These are phyloP conservation scores for Heliconius hortense DNA, from an alignment of 2,888 invertebrate genomes.

Conservation along the genomic window DNA sequence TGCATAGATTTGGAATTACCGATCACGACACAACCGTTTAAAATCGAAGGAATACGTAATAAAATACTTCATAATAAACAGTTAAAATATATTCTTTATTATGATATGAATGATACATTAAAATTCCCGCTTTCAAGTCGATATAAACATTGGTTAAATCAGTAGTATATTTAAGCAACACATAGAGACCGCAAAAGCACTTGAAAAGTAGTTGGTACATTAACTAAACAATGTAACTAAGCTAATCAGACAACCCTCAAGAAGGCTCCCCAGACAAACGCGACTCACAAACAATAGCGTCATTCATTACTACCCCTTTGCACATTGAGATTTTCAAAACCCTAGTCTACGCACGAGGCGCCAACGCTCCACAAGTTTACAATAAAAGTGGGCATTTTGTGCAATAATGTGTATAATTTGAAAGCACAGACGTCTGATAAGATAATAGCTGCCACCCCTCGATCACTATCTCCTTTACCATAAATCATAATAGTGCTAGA, in stretches of 20 bases:
- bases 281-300: slow-evolving; percentile 20
- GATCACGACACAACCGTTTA: slow-evolving; percentile 66
- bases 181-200: not conserved
- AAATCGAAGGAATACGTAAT: slow-evolving; percentile 55
- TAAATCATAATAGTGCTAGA: slow-evolving; percentile 26
- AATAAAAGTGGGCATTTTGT: slow-evolving; percentile 5
- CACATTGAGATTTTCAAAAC: slow-evolving; percentile 15
- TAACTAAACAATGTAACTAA: slow-evolving; percentile 23
- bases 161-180: not conserved
- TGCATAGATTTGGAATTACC: slow-evolving; percentile 65
- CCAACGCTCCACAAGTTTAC: not conserved
- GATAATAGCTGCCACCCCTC: slow-evolving; percentile 55
- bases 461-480: slow-evolving; percentile 25
- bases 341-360: not conserved
- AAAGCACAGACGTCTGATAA: slow-evolving; percentile 53
- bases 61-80: slow-evolving; percentile 51
- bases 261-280: slow-evolving; percentile 9
- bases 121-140: not conserved
- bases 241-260: slow-evolving; percentile 20
- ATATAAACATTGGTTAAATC: not conserved
- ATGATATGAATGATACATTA: not conserved
- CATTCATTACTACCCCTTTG: slow-evolving; percentile 24
- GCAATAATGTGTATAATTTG: slow-evolving; percentile 16
- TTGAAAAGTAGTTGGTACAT: slow-evolving; percentile 8
- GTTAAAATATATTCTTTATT: not conserved